phyloP scores from a whole-genome alignment of 2,113 vertebrate species.

The Rhagologus leucostigma region DNA sequence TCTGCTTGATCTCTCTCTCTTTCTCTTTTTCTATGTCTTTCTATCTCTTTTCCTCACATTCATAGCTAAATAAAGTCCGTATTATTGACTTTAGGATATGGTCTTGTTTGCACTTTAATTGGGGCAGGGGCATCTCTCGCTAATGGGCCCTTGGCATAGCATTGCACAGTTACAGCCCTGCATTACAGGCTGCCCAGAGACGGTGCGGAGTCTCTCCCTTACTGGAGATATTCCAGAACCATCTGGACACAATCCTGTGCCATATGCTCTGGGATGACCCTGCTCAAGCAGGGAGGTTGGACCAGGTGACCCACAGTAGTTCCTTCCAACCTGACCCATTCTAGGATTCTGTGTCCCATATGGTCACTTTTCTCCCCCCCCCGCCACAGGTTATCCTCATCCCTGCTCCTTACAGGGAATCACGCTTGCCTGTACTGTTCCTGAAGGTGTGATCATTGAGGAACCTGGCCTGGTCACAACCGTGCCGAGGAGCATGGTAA shows the following conservation, averaged over 20 bases:
- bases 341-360: not conserved
- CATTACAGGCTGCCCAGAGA: not conserved
- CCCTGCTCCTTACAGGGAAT: not conserved
- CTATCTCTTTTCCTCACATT: not conserved
- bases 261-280: not conserved
- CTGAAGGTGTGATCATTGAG: not conserved
- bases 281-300: not conserved
- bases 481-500: accelerated
- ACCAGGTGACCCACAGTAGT: not conserved
- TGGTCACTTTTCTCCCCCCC: not conserved
- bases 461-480: not conserved
- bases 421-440: not conserved
- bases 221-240: not conserved
- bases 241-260: not conserved
- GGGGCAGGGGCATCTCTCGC: not conserved
- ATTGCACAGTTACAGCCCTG: not conserved
- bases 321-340: not conserved
- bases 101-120: not conserved
- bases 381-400: not conserved
- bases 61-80: not conserved
- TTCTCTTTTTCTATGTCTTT: not conserved
- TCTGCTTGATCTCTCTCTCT: not conserved
- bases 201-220: not conserved
- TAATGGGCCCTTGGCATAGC: not conserved
- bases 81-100: not conserved